Percentiles rank a stretch among this genome's conserved stretches.
Evolutionary conservation across 2,888 invertebrate species (phyloP).

Genomic region (Orchesellides sinensis): DNA sequence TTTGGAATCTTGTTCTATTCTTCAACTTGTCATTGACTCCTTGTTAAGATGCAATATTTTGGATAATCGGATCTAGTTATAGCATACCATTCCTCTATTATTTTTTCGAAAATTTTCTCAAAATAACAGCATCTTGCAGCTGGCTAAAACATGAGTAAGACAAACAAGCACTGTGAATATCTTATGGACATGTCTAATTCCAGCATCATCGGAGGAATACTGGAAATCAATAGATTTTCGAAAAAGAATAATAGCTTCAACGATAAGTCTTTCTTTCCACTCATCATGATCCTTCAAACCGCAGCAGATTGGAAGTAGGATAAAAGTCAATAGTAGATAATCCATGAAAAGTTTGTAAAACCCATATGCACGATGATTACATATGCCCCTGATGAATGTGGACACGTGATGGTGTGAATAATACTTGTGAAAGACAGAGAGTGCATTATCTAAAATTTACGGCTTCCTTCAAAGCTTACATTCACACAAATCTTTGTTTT

Average conservation of each 20-base stretch:
- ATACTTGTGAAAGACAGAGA: slow-evolving; percentile 5
- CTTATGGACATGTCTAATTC: slow-evolving; percentile 26
- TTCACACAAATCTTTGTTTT: slow-evolving; percentile 48
- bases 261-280: not conserved
- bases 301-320: slow-evolving; percentile 61
- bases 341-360: slow-evolving; percentile 1
- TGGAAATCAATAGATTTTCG: slow-evolving; percentile 43
- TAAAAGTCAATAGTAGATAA: slow-evolving; percentile 37
- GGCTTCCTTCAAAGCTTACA: slow-evolving; percentile 52
- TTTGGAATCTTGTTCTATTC: slow-evolving; percentile 59
- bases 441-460: not conserved
- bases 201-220: slow-evolving; percentile 20
- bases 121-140: slow-evolving; percentile 5
- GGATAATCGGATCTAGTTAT: slow-evolving; percentile 49
- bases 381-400: slow-evolving; percentile 56
- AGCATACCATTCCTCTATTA: not conserved
- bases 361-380: slow-evolving; percentile 27
- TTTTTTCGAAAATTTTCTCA: not conserved
- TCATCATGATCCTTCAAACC: slow-evolving; percentile 19
- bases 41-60: slow-evolving; percentile 59
- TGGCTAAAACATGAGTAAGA: slow-evolving; percentile 4
- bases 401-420: slow-evolving; percentile 64
- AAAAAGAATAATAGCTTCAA: slow-evolving; percentile 45
- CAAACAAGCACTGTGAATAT: slow-evolving; percentile 2
- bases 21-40: slow-evolving; percentile 62